These are phyloP conservation scores for Cotesia glomerata DNA, from an alignment of 1,140 invertebrate genomes.

Conservation along the genomic window DNA sequence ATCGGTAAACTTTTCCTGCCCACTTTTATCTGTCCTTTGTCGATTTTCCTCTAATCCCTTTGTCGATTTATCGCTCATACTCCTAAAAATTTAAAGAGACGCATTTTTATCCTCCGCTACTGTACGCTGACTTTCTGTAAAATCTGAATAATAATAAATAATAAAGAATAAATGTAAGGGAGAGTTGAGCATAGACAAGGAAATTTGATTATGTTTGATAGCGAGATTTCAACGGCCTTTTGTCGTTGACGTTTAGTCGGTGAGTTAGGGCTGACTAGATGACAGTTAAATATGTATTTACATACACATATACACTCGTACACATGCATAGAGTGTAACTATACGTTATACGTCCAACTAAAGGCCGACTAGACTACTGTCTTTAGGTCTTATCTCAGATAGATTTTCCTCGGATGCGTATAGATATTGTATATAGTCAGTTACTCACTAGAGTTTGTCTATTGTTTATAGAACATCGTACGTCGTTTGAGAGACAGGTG, in stretches of 20 bases:
- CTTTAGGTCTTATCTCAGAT: constrained; percentile 28
- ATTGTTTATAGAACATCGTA: neutral
- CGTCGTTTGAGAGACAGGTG: constrained; percentile 2
- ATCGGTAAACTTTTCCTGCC: constrained; percentile 25
- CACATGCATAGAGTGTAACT: no score
- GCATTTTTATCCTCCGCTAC: no score
- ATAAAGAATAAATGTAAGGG: neutral
- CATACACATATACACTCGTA: neutral
- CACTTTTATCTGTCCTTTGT: constrained; percentile 8
- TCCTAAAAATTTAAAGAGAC: no score
- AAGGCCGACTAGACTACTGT: neutral
- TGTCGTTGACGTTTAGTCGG: constrained; percentile 38
- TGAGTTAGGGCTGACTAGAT: constrained; percentile 53
- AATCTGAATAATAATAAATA: no score
- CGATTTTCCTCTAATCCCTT: constrained; percentile 28
- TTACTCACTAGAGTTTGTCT: neutral
- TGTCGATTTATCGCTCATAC: no score
- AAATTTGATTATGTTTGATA: neutral
- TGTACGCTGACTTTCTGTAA: no score
- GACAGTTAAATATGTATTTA: neutral
- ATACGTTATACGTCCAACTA: neutral
- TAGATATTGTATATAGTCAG: neutral
- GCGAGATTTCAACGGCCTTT: neutral
- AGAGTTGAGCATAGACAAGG: neutral
- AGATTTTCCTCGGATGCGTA: constrained; percentile 28